A percentile compares a stretch with the other conserved stretches of the same genome.
These are phyloP conservation scores for Balaenoptera acutorostrata DNA, from an alignment of 2,113 vertebrate genomes.

Conservation along the genomic window DNA sequence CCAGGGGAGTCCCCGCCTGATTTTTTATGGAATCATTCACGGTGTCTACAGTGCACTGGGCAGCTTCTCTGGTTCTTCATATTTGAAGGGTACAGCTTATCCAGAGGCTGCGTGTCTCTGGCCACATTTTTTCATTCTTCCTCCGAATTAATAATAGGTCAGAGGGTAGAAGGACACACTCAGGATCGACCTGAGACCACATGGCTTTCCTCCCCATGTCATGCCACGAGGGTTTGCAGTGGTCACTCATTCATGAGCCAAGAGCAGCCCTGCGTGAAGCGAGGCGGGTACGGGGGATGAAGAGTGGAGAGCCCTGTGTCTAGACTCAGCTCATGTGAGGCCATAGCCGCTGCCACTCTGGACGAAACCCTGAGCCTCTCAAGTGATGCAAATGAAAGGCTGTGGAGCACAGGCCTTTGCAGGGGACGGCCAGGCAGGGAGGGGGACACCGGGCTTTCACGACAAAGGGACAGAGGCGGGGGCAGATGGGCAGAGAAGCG, in stretches of 20 bases:
- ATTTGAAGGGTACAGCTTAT: neutral
- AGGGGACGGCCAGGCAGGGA: neutral
- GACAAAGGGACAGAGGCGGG: too few relatives aligned
- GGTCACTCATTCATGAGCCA: neutral
- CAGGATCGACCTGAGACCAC: neutral
- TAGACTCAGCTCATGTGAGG: neutral
- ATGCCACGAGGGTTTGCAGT: neutral
- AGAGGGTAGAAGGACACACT: neutral
- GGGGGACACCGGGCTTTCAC: neutral
- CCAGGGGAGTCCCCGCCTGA: too few relatives aligned
- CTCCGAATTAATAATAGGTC: neutral
- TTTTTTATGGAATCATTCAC: neutral
- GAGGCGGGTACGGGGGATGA: fast-evolving
- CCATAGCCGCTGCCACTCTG: neutral
- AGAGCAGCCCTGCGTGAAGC: fast-evolving
- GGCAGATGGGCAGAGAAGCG: fast-evolving
- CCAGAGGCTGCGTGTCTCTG: neutral
- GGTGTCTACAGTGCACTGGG: neutral
- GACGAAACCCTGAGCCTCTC: neutral
- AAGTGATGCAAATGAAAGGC: fast-evolving
- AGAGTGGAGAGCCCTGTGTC: neutral
- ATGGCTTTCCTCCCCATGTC: neutral
- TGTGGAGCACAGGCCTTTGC: neutral
- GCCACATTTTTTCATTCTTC: neutral
- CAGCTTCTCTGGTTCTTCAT: neutral